These are phyloP conservation scores for Silvanus unidentatus DNA, from an alignment of 2,888 invertebrate species.

Conservation along the genomic window DNA sequence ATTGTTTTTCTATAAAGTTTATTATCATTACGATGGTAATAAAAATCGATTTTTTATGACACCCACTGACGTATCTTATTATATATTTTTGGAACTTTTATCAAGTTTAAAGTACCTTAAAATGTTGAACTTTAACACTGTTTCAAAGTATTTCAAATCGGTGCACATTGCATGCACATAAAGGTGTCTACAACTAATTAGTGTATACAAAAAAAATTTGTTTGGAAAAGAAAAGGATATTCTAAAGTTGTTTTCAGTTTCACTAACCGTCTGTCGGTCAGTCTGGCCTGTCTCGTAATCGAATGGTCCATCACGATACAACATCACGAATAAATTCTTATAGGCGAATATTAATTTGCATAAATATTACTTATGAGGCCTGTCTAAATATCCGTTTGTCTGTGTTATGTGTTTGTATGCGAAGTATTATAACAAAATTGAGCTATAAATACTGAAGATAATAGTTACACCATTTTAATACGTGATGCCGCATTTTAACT, in stretches of 20 bases:
- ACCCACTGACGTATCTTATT: no score
- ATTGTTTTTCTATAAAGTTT: no score
- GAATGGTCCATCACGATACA: conserved; percentile 1
- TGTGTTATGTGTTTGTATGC: background rate
- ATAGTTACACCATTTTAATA: conserved; percentile 10
- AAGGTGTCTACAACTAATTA: no score
- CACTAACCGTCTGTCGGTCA: background rate
- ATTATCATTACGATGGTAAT: no score
- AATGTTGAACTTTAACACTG: no score
- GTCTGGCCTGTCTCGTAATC: background rate
- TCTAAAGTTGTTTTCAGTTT: no score
- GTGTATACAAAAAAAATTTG: background rate
- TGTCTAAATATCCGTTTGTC: background rate
- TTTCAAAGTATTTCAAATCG: no score
- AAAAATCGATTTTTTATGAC: no score
- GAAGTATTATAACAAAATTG: conserved; percentile 1
- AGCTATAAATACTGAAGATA: conserved; percentile 14
- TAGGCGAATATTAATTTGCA: conserved; percentile 4
- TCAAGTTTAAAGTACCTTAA: no score
- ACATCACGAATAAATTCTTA: background rate
- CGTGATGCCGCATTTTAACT: conserved; percentile 9
- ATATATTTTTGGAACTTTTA: no score
- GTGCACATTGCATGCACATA: no score
- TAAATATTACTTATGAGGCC: background rate
- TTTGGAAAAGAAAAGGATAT: background rate